phyloP scores from a whole-genome alignment of 1,140 invertebrate genomes.

The Eriosoma lanigerum region DNA sequence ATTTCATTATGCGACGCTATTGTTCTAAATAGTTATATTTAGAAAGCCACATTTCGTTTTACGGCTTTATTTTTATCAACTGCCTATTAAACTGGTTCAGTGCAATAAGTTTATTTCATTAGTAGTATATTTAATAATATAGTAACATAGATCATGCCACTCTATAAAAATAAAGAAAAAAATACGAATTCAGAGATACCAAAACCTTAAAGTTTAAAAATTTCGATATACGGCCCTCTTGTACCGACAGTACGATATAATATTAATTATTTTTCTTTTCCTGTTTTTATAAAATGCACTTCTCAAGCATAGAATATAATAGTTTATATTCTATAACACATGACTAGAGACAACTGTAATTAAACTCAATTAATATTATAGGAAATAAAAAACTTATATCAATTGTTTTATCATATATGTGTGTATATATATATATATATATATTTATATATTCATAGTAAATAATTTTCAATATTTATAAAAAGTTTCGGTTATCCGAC shows the following conservation, averaged over 20 bases:
- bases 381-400: too few species aligned
- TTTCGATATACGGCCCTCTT: slow-evolving; percentile 18
- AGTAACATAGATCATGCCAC: not conserved
- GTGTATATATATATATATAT: too few species aligned
- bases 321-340: too few species aligned
- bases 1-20: not conserved
- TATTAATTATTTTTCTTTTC: too few species aligned
- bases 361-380: too few species aligned
- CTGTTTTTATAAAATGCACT: too few species aligned
- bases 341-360: too few species aligned
- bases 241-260: slow-evolving; percentile 18
- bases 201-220: not conserved
- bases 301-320: too few species aligned
- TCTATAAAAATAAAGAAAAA: slow-evolving; percentile 5
- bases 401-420: too few species aligned
- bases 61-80: not conserved
- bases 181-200: slow-evolving; percentile 8
- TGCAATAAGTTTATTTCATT: not conserved
- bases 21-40: not conserved
- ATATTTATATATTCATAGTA: too few species aligned
- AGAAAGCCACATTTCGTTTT: slow-evolving; percentile 1
- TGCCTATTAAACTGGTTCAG: not conserved
- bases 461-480: too few species aligned
- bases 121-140: not conserved
- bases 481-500: too few species aligned